Evolutionary conservation across 2,888 invertebrate species (phyloP), one percentile per base, ranked within the genome.

Genomic region (Paralinhomoeus sp.): DNA sequence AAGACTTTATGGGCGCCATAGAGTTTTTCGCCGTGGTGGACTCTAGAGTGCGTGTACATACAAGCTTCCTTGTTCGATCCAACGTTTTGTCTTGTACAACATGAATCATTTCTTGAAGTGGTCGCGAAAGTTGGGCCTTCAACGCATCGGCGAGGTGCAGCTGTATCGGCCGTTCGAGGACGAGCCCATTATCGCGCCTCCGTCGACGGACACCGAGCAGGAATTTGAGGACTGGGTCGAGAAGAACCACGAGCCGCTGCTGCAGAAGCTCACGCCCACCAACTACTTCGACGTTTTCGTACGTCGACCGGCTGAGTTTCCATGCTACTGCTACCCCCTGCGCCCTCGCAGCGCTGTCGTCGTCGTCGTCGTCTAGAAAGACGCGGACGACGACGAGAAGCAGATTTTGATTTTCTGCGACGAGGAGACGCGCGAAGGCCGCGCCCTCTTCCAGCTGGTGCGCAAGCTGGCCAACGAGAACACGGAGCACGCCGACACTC

Each of bases 141-240:
- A 58, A 43, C 48, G 55, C 18, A 53, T 60, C 15, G 58, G 58
- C 35, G 60, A 60, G 41, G 59, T 60, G 24, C 56, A 58, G 50
- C 57, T 60, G 52, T 53, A 53, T 37, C 50, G 60, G 41, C 60
- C 60, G 23, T 60, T 60, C 48, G 60, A 60, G 43, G 38, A 55
- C 27, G 58, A 60, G 47, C 60, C 60, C 38, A 50, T 60, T 43
- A 57, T 55, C 42, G 60, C 60, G 3, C 60, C 60, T 36, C 49
- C 18, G 20, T 45, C 45, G 35, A 45, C 50, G 33, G 55, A 56
- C 41, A 57, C 54, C n/a, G 60, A 60, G 44, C 58, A 60, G 33
- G 60, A 60, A 41, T 60, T 61, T 42, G 60, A 60, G 46, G 58
- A 61, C 36, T 60, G 60, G 60, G 60, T 60, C 22, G 61, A 61